Conservation (phyloP, 64 coral and sea anemone genomes). For the Montipora foliosa region DNA sequence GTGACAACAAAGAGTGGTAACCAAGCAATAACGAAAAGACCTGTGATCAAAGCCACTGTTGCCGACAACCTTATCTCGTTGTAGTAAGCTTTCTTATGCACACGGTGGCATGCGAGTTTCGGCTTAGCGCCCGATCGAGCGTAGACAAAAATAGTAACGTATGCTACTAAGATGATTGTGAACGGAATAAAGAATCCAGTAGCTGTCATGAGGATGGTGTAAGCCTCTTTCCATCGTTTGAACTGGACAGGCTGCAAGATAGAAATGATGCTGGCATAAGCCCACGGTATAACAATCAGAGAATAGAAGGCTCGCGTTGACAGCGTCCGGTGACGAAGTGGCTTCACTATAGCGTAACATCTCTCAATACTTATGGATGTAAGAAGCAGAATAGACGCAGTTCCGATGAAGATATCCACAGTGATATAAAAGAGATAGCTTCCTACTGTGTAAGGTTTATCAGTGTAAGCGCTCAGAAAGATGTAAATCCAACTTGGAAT, state of each 20-base stretch:
- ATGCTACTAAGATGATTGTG: constrained; percentile 74
- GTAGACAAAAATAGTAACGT: constrained; percentile 58
- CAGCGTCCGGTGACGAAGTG: constrained; percentile 76
- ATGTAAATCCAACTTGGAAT: constrained; percentile 93
- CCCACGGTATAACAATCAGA: constrained; percentile 76
- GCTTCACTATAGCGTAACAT: constrained; percentile 87
- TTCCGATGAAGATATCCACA: constrained; percentile 93
- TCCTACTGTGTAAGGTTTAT: neutral
- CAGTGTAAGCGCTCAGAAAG: constrained; percentile 44
- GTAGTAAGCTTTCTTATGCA: constrained; percentile 45
- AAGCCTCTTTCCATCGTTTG: constrained; percentile 51
- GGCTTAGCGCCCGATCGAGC: constrained; percentile 27
- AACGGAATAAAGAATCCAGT: constrained; percentile 83
- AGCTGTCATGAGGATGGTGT: constrained; percentile 72
- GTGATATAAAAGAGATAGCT: constrained; percentile 78
- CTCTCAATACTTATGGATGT: constrained; percentile 91
- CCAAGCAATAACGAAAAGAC: constrained; percentile 72
- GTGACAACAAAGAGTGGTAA: constrained; percentile 62
- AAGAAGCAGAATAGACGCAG: constrained; percentile 84
- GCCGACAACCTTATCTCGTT: constrained; percentile 63
- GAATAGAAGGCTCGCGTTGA: constrained; percentile 67
- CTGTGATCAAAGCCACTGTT: constrained; percentile 73
- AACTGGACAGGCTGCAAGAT: constrained; percentile 71
- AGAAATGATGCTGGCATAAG: constrained; percentile 71
- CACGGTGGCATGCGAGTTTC: constrained; percentile 20